A percentile compares a stretch with the other conserved stretches of the same genome.
Conservation (phyloP, 2,888 invertebrate genomes). For the Bombyx huttoni region DNA sequence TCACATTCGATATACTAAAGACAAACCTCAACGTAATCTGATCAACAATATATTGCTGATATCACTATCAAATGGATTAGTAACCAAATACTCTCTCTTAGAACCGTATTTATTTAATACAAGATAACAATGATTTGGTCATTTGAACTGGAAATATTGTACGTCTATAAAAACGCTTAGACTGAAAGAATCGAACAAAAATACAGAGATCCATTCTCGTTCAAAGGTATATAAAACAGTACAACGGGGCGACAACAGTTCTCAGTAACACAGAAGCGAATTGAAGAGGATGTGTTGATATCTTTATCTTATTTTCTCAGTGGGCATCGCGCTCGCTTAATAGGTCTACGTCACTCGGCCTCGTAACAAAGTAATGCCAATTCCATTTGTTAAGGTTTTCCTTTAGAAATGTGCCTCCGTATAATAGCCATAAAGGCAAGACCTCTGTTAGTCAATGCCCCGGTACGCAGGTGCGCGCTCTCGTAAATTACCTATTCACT, state of each 20-base stretch:
- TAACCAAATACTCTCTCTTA: too few relatives aligned
- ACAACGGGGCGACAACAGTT: neutral
- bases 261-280: neutral
- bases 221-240: neutral
- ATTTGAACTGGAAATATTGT: too few relatives aligned
- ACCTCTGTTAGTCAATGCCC: conserved; percentile 15
- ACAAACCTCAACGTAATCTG: neutral
- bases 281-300: neutral
- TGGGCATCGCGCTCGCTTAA: neutral
- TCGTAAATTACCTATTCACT: conserved; percentile 23
- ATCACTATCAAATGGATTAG: too few relatives aligned
- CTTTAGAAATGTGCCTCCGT: conserved; percentile 12
- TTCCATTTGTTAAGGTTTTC: conserved; percentile 20
- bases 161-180: neutral
- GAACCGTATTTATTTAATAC: too few relatives aligned
- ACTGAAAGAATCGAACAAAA: neutral
- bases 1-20: neutral
- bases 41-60: neutral
- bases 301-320: neutral
- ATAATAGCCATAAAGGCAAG: conserved; percentile 16
- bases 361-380: conserved; percentile 15
- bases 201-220: neutral
- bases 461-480: conserved; percentile 19
- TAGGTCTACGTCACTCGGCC: conserved; percentile 3
- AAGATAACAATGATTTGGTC: too few relatives aligned